Evolutionary conservation across 2,888 invertebrate species (phyloP).

Genomic region (Parnassius mnemosyne): DNA sequence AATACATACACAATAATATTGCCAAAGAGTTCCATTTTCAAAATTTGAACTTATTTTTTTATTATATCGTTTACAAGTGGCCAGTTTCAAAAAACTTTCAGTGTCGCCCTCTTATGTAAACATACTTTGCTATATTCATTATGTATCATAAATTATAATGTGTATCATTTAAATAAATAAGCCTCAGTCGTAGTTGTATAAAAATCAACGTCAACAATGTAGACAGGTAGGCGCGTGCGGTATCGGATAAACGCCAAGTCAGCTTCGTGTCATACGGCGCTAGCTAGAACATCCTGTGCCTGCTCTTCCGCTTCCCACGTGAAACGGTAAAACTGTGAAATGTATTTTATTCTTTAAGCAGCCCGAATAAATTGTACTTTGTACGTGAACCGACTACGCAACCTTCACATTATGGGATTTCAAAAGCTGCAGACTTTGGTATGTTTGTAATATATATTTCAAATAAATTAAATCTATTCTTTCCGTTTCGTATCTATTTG

Average conservation of each 20-base stretch:
- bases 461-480: conserved; percentile 22
- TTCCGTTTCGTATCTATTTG: conserved; percentile 4
- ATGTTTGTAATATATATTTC: conserved; percentile 27
- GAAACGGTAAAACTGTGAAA: conserved; percentile 62
- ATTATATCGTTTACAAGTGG: too few relatives aligned
- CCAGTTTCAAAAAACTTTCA: too few relatives aligned
- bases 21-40: too few relatives aligned
- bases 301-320: conserved; percentile 57
- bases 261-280: conserved; percentile 60
- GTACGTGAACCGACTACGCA: conserved; percentile 60
- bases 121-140: too few relatives aligned
- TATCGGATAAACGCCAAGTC: conserved; percentile 49
- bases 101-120: too few relatives aligned
- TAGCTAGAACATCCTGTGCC: conserved; percentile 52
- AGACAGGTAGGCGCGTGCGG: conserved; percentile 44
- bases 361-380: conserved; percentile 65
- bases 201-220: conserved; percentile 42
- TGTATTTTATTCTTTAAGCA: conserved; percentile 66
- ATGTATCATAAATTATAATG: too few relatives aligned
- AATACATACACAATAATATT: too few relatives aligned
- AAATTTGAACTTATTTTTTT: too few relatives aligned
- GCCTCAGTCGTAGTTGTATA: conserved; percentile 29
- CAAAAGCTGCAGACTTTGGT: conserved; percentile 28
- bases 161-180: conserved; percentile 2
- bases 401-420: conserved; percentile 41